Base-by-base conservation (phyloP, 2,888 invertebrate genomes). In the Polylopha cassiicola region DNA sequence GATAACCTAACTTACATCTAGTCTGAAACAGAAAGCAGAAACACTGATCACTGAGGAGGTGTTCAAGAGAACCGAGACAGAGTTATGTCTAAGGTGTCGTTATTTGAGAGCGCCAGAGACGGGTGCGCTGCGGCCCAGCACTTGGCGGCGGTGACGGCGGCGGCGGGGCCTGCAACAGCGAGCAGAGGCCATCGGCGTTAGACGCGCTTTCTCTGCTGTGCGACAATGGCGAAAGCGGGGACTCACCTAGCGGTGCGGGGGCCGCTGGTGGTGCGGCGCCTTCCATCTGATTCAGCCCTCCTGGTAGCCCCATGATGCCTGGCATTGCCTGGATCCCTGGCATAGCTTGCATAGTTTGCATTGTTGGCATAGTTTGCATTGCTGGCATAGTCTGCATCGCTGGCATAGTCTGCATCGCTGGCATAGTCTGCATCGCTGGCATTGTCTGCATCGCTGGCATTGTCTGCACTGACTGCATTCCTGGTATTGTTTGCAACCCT, bases 21-120 rank as follows among this genome's bases (percentile, higher is more conserved):
- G 78, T 51, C 81, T 82, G 81, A 72, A 82, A 82, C 81, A 82
- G 81, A 82, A 82, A 82, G 81, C 81, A 82, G 79, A 82, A 69
- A 75, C 72, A 68, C 70, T 65, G 73, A 80, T 81, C 77, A 81
- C 80, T 80, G 71, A 72, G 73, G 34, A 30, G 41, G 23, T 11
- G 14, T 22, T 41, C 41, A 15, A 14, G 14, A 16, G 29, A 5
- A 4, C 7, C 18, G 7, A 18, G 4, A 5, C 18, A 7, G 4
- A 18, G 18, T 18, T 7, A 18, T 18, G 27, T 28, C 9, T 4
- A 8, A 3, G 13, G 13, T 24, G 18, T 15, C 30, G 11, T 30
- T 14, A 13, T n/a, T 15, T 16, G 36, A n/a, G 22, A 10, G 14
- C 17, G 28, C 8, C 20, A 9, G 30, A 29, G 17, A 10, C 21